These are phyloP conservation scores for Drosophila ambigua DNA, from an alignment of 1,140 invertebrate species.

Conservation along the genomic window DNA sequence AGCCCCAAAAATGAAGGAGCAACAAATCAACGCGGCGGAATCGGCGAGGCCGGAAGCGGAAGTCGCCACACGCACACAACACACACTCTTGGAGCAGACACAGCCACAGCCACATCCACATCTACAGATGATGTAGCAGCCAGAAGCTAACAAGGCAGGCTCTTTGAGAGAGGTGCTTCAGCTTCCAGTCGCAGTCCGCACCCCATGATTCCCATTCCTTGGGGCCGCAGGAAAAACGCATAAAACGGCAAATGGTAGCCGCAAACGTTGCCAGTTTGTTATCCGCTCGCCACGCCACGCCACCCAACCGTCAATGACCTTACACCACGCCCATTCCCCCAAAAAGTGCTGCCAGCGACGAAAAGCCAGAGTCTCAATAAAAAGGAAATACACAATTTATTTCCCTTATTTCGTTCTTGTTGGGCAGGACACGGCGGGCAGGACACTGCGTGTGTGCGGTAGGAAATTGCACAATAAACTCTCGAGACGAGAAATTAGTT, in stretches of 20 bases:
- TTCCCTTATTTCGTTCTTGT: constrained; percentile 30
- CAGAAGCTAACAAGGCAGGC: constrained; percentile 52
- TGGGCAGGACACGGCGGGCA: constrained; percentile 13
- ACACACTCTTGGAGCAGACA: neutral
- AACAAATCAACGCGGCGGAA: constrained; percentile 65
- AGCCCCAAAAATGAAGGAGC: constrained; percentile 38
- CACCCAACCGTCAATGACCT: neutral
- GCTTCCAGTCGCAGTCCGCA: too few relatives aligned
- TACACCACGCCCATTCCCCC: neutral
- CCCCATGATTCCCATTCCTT: neutral
- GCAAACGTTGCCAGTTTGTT: constrained; percentile 62
- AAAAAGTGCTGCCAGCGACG: constrained; percentile 14
- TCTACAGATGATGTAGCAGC: constrained; percentile 50
- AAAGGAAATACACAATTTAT: constrained; percentile 56
- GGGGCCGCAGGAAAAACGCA: constrained; percentile 61
- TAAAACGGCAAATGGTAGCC: constrained; percentile 73
- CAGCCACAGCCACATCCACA: constrained; percentile 8
- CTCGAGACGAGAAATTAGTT: constrained; percentile 78
- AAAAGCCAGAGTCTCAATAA: constrained; percentile 32
- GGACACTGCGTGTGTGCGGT: constrained; percentile 8
- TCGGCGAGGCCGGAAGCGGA: constrained; percentile 57
- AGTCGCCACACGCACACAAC: constrained; percentile 29
- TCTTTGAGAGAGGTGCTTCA: constrained; percentile 34
- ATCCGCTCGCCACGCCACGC: neutral
- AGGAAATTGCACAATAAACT: constrained; percentile 82